phyloP scores from a whole-genome alignment of 2,888 invertebrate species.

The Prosapia bicincta region DNA sequence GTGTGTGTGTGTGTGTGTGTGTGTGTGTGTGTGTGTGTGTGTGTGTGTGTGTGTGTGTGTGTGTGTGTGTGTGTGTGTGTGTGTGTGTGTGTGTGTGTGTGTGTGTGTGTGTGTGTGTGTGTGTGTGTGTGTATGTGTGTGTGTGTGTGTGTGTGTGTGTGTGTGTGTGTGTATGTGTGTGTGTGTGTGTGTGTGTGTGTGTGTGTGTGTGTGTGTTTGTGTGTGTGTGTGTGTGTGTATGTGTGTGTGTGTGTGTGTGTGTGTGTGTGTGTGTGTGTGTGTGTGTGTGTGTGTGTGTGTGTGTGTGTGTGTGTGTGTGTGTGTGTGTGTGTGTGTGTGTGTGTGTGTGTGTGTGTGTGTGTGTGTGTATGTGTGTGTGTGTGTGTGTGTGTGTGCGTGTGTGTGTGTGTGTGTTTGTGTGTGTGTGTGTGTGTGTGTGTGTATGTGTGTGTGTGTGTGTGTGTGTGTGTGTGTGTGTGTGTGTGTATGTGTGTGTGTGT shows the following conservation, averaged over 20 bases:
- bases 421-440: too few relatives aligned
- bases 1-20: background rate
- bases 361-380: background rate
- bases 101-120: conserved; percentile 5
- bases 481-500: too few relatives aligned
- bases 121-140: conserved; percentile 3
- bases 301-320: conserved; percentile 5
- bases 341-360: conserved; percentile 5
- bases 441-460: too few relatives aligned
- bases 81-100: conserved; percentile 5
- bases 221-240: conserved; percentile 3
- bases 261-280: conserved; percentile 5
- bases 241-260: conserved; percentile 5
- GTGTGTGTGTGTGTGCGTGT: too few relatives aligned
- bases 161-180: conserved; percentile 3
- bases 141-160: conserved; percentile 5
- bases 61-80: conserved; percentile 5
- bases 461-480: too few relatives aligned
- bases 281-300: conserved; percentile 5
- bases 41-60: conserved; percentile 5
- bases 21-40: conserved; percentile 5
- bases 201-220: conserved; percentile 3
- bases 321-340: conserved; percentile 5
- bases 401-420: too few relatives aligned
- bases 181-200: conserved; percentile 5